A percentile compares a stretch with the other conserved stretches of the same genome.
Evolutionary conservation across 2,888 invertebrate genomes (phyloP).

Genomic region (Tachystola acroxantha): DNA sequence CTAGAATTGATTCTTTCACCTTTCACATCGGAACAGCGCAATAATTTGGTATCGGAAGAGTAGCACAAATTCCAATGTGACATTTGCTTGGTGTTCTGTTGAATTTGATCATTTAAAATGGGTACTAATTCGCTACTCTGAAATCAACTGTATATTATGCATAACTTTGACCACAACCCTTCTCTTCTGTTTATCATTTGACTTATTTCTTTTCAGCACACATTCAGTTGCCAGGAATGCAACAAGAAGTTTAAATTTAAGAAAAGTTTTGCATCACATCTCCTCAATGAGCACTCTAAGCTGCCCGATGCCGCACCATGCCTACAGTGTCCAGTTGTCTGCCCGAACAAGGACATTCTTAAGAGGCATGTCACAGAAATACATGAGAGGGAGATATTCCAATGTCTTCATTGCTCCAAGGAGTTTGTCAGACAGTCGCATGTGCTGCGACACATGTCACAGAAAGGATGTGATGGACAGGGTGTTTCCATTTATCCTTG

Average conservation of each 20-base stretch:
- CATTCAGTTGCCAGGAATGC: conserved; percentile 75
- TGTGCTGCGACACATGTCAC: conserved; percentile 82
- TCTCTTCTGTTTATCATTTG: too few relatives aligned
- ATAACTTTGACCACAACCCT: too few relatives aligned
- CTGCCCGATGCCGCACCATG: conserved; percentile 79
- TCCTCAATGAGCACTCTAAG: conserved; percentile 83
- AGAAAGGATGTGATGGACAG: conserved; percentile 83
- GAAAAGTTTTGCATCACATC: conserved; percentile 81
- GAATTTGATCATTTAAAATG: too few relatives aligned
- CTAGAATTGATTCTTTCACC: too few relatives aligned
- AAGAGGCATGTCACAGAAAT: conserved; percentile 83
- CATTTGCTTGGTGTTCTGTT: too few relatives aligned
- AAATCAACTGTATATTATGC: too few relatives aligned
- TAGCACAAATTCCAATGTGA: too few relatives aligned
- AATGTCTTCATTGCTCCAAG: conserved; percentile 83
- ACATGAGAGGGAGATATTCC: conserved; percentile 67
- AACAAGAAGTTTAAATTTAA: conserved; percentile 85
- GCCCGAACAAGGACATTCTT: conserved; percentile 79
- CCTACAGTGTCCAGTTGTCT: conserved; percentile 81
- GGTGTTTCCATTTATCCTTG: conserved; percentile 36
- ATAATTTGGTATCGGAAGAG: too few relatives aligned
- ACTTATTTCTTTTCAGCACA: too few relatives aligned
- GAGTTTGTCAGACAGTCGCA: conserved; percentile 88
- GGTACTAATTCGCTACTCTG: too few relatives aligned
- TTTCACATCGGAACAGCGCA: too few relatives aligned